Conservation (phyloP, 2,888 invertebrate species). For the Pogonocherus hispidulus region DNA sequence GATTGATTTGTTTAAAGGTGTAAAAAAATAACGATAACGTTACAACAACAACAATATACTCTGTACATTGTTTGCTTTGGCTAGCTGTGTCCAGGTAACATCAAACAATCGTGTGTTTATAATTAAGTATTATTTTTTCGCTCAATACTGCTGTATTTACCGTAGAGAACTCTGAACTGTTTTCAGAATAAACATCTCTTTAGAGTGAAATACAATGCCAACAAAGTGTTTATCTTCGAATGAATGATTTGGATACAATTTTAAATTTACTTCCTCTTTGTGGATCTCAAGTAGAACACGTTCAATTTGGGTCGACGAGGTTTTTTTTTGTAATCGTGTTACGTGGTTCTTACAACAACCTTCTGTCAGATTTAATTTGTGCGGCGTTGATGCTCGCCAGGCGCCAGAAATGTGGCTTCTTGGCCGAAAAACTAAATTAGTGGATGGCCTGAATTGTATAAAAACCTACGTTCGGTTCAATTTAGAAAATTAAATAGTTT, state of each 20-base stretch:
- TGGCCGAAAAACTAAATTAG: neutral
- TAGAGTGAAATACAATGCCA: too few species aligned
- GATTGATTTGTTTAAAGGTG: too few species aligned
- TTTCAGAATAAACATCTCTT: too few species aligned
- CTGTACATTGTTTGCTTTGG: too few species aligned
- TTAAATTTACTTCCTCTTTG: neutral
- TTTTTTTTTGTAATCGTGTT: neutral
- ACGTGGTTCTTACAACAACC: neutral
- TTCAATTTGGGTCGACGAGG: neutral
- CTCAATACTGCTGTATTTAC: too few species aligned
- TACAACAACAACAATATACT: too few species aligned
- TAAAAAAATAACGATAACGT: too few species aligned
- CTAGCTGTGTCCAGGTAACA: too few species aligned
- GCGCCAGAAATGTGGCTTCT: neutral
- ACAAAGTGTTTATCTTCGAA: too few species aligned
- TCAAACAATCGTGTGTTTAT: too few species aligned
- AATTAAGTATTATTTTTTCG: too few species aligned
- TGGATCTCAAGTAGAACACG: neutral
- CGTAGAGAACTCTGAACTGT: too few species aligned
- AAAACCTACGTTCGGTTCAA: neutral
- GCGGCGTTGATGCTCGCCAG: neutral
- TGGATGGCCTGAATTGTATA: neutral
- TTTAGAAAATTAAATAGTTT: neutral
- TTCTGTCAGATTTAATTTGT: neutral
- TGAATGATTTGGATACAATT: neutral